Evolutionary conservation across 2,888 invertebrate species (phyloP).

Genomic region (Lasioglossum calceatum): DNA sequence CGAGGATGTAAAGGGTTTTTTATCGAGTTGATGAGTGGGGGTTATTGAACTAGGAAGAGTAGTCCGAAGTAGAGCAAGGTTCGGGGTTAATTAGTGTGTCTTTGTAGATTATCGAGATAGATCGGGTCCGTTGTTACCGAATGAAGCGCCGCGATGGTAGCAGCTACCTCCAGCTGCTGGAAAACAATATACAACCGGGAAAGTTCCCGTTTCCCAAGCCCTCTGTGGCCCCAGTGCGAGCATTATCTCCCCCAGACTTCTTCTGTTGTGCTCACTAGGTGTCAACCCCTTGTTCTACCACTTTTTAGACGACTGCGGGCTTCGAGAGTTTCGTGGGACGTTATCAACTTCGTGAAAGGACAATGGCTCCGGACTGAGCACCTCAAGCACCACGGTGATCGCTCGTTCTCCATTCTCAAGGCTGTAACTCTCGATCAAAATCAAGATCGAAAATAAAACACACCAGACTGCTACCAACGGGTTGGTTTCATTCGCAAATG

Average conservation of each 20-base stretch:
- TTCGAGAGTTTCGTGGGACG: background rate
- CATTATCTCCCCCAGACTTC: background rate
- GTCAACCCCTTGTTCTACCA: background rate
- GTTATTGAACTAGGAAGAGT: background rate
- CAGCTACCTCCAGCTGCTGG: background rate
- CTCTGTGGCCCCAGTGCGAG: background rate
- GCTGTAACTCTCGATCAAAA: background rate
- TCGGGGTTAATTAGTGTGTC: background rate
- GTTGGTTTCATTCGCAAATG: background rate
- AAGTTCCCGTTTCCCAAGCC: background rate
- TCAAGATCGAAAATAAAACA: too few relatives aligned
- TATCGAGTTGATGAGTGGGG: background rate
- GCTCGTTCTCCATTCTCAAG: background rate
- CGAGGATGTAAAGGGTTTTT: background rate
- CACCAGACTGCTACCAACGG: too few relatives aligned
- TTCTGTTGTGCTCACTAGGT: background rate
- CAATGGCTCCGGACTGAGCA: background rate
- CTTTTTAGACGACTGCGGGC: background rate
- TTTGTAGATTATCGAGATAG: background rate
- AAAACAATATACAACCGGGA: background rate
- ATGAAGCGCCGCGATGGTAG: background rate
- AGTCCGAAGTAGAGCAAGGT: background rate
- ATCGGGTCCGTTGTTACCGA: background rate
- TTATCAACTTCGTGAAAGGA: background rate
- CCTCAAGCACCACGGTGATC: background rate